phyloP scores from a whole-genome alignment of 2,888 invertebrate genomes.

The Blastobasis adustella region DNA sequence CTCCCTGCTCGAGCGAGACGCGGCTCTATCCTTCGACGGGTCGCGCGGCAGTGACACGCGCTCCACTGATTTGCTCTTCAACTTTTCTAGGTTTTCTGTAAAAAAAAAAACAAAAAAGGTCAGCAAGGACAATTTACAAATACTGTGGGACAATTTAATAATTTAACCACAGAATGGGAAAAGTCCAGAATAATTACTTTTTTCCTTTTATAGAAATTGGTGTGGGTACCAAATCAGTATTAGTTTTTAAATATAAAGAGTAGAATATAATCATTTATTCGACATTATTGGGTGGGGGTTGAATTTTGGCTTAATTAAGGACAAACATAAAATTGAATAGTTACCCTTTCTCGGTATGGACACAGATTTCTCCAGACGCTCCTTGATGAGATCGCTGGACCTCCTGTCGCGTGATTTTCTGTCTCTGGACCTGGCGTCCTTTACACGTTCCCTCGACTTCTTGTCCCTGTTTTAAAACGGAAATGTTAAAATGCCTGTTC shows the following conservation, averaged over 20 bases:
- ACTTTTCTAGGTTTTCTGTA: slow-evolving; percentile 54
- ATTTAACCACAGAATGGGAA: no score
- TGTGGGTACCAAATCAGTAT: no score
- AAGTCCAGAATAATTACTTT: no score
- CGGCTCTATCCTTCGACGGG: slow-evolving; percentile 46
- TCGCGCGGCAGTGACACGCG: slow-evolving; percentile 45
- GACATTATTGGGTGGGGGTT: no score
- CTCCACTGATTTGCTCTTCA: slow-evolving; percentile 53
- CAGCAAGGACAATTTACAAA: no score
- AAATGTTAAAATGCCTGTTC: no score
- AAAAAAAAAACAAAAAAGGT: slow-evolving; percentile 1
- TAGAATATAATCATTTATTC: no score
- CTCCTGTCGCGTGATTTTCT: slow-evolving; percentile 66
- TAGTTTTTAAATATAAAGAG: no score
- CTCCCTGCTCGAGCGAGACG: slow-evolving; percentile 66
- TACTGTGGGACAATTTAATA: no score
- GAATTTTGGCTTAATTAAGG: no score
- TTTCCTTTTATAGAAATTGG: no score
- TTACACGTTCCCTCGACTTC: slow-evolving; percentile 59
- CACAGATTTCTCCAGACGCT: slow-evolving; percentile 64
- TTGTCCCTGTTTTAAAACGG: slow-evolving; percentile 38
- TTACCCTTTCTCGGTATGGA: slow-evolving; percentile 65
- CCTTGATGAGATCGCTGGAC: slow-evolving; percentile 63
- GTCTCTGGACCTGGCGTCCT: slow-evolving; percentile 58
- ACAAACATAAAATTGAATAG: slow-evolving; percentile 7